Conservation (phyloP, 2,888 invertebrate genomes). For the Ornithoptera priamus region DNA sequence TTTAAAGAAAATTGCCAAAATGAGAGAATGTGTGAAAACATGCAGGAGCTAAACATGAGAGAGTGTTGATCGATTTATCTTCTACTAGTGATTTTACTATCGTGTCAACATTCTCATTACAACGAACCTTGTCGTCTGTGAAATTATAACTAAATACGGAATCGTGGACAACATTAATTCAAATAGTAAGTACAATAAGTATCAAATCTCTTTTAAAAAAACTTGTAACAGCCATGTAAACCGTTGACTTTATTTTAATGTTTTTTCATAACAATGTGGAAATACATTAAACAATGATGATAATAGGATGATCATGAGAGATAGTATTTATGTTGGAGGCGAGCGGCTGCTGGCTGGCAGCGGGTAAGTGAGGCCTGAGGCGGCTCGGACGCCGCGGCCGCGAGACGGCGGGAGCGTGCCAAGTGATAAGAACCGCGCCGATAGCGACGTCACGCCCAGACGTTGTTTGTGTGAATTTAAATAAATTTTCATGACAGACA, state of each 20-base stretch:
- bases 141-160: conserved; percentile 57
- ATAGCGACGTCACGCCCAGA: conserved; percentile 80
- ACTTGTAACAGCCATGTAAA: background rate
- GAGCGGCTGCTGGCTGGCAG: conserved; percentile 36
- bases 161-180: conserved; percentile 75
- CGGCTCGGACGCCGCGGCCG: conserved; percentile 56
- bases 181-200: conserved; percentile 69
- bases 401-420: conserved; percentile 77
- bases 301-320: conserved; percentile 37
- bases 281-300: conserved; percentile 9
- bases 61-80: conserved; percentile 58
- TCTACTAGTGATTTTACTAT: conserved; percentile 54
- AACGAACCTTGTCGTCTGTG: conserved; percentile 68
- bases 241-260: conserved; percentile 10
- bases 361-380: conserved; percentile 62
- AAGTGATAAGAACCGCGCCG: conserved; percentile 80
- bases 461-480: conserved; percentile 80
- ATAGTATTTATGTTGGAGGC: conserved; percentile 59
- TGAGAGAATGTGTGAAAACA: conserved; percentile 66
- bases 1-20: conserved; percentile 55
- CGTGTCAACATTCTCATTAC: conserved; percentile 62
- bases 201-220: conserved; percentile 11
- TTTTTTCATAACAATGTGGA: conserved; percentile 5
- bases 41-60: conserved; percentile 51
- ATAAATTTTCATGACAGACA: conserved; percentile 80